Evolutionary conservation across 2,113 vertebrate species (phyloP), one percentile per base, ranked within the genome.

Genomic region (cat (Felis catus)): DNA sequence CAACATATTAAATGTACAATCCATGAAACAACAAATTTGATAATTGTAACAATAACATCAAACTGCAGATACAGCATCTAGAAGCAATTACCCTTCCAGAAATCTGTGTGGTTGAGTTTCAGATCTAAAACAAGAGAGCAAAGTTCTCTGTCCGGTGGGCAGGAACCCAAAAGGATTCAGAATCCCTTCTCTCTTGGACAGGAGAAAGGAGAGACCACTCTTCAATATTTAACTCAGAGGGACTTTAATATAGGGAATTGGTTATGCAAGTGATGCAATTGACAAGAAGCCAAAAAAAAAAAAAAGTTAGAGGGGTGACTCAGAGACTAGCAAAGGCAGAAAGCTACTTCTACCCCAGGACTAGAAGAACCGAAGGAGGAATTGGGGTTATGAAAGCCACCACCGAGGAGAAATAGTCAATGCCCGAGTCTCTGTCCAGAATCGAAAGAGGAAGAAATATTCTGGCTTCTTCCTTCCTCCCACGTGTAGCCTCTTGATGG

Each of bases 41-140:
- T 82, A 80, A 80, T 4, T 76, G 71, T 68, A 81, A 70, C 55
- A 88, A 39, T 45, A 58, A 61, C 65, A 79, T 74, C 48, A 71
- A 92, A 87, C 58, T 90, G 45, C 16, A 48, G 51, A 23, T 53
- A n/a, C 0, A 13, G 21, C n/a, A 19, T 36, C 45, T 91, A 15
- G 70, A 51, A 89, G 45, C 36, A 88, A 73, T 91, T 12, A 36
- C 15, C 19, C 66, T 68, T 83, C 33, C n/a, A 81, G 86, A 94
- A 63, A 85, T 89, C 58, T 73, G 70, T 87, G 51, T 95, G 88
- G 12, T 18, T 74, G 88, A 70, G 25, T 96, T 94, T 94, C 68
- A 74, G 70, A 65, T 53, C 76, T 93, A 31, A 94, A 92, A 89
- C 33, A 88, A 85, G 83, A 93, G 18, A 89, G 71, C 18, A 9